Evolutionary conservation across 2,113 vertebrate genomes (phyloP).

Genomic region (Melozone crissalis): DNA sequence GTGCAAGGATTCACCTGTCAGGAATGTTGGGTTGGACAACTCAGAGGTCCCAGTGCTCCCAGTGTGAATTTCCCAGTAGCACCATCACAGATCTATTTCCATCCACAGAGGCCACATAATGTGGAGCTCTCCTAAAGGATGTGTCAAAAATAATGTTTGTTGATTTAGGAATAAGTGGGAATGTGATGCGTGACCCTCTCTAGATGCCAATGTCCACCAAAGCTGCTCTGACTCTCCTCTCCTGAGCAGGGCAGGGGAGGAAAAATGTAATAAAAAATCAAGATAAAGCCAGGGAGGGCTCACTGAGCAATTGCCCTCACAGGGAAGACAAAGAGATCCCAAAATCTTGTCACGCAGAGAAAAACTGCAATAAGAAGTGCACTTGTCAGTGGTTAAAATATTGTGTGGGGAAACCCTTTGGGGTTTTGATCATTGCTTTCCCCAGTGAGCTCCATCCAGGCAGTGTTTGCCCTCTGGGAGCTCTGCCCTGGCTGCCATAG

Average conservation of each 20-base stretch:
- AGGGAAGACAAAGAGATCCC: not conserved
- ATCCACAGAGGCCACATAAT: not conserved
- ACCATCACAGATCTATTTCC: not conserved
- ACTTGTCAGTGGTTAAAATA: not conserved
- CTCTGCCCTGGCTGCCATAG: not conserved
- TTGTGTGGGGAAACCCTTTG: not conserved
- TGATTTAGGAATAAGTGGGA: not conserved
- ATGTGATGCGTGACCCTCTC: not conserved
- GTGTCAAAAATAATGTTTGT: not conserved
- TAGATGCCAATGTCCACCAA: not conserved
- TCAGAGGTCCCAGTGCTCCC: not conserved
- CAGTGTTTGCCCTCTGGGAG: not conserved
- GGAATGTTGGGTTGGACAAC: not conserved
- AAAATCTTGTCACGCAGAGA: accelerated
- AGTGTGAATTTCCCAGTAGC: not conserved
- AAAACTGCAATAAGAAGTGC: not conserved
- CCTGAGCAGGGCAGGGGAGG: not conserved
- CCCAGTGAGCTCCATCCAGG: not conserved
- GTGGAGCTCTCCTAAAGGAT: not conserved
- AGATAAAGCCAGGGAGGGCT: not conserved
- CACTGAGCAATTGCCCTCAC: not conserved
- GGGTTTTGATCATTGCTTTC: not conserved
- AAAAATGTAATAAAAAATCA: not conserved
- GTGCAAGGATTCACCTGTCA: not conserved
- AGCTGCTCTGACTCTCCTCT: not conserved